Conservation (phyloP, 2,113 vertebrate genomes). For the Chunga burmeisteri region DNA sequence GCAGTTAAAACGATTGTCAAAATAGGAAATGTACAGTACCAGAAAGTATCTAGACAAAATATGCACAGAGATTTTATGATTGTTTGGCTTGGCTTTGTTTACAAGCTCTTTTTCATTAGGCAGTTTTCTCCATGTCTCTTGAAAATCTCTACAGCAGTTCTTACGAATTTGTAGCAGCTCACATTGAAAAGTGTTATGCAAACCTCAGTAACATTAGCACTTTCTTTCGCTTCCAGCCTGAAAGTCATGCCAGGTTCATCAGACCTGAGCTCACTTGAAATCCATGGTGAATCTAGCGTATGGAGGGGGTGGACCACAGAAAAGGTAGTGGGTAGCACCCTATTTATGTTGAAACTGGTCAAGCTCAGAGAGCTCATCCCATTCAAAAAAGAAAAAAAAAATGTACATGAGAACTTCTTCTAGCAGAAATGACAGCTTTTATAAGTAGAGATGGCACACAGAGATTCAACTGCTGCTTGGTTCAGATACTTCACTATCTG, state of each 20-base stretch:
- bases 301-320: rapidly evolving
- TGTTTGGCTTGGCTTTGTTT: slow-evolving; percentile 50
- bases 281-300: neutral
- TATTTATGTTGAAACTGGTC: neutral
- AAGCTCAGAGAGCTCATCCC: neutral
- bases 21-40: slow-evolving; percentile 43
- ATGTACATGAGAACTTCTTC: neutral
- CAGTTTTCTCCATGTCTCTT: neutral
- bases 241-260: neutral
- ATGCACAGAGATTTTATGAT: slow-evolving; percentile 8
- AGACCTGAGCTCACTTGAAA: neutral
- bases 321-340: neutral
- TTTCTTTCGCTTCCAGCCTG: neutral
- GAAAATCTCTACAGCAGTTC: neutral
- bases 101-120: slow-evolving; percentile 12
- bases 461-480: neutral
- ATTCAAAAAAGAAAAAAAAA: neutral
- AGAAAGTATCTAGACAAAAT: slow-evolving; percentile 41
- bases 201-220: neutral
- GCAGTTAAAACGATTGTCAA: slow-evolving; percentile 61
- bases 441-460: neutral
- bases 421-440: neutral
- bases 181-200: neutral
- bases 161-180: neutral
- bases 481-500: neutral